Conservation (phyloP, 2,888 invertebrate genomes). For the Sthenelais limicola region DNA sequence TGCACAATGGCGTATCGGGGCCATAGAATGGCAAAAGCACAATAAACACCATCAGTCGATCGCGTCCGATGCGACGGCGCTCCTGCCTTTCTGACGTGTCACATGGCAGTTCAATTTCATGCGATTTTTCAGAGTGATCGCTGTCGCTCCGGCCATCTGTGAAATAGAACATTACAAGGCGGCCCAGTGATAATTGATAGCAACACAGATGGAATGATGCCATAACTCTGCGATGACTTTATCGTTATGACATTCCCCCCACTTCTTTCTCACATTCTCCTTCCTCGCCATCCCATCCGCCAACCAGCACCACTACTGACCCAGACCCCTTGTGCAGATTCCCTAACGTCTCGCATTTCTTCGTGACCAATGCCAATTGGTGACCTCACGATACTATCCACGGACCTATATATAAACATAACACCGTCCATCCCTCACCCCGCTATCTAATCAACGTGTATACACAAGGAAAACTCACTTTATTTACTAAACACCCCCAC, state of each 20-base stretch:
- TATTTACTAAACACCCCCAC: no score
- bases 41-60: conserved; percentile 7
- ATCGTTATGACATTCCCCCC: conserved; percentile 28
- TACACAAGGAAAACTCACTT: no score
- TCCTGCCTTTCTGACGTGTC: conserved; percentile 29
- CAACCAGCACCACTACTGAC: not conserved
- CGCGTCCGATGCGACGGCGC: not conserved
- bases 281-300: conserved; percentile 3
- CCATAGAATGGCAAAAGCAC: conserved; percentile 16
- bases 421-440: conserved; percentile 7
- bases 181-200: conserved; percentile 26
- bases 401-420: no score
- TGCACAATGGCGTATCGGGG: conserved; percentile 34
- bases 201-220: conserved; percentile 38
- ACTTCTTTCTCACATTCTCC: not conserved
- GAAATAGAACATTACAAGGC: conserved; percentile 36
- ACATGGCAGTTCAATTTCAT: conserved; percentile 39
- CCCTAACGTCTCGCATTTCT: not conserved
- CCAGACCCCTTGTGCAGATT: not conserved
- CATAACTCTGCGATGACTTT: conserved; percentile 34
- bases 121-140: conserved; percentile 38
- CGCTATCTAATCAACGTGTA: conserved; percentile 21
- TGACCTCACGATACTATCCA: conserved; percentile 17
- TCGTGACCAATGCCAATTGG: conserved; percentile 18
- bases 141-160: conserved; percentile 29